A percentile compares a stretch with the other conserved stretches of the same genome.
phyloP scores from a whole-genome alignment of 2,797 vertebrate genomes.

The Amazonetta brasiliensis region DNA sequence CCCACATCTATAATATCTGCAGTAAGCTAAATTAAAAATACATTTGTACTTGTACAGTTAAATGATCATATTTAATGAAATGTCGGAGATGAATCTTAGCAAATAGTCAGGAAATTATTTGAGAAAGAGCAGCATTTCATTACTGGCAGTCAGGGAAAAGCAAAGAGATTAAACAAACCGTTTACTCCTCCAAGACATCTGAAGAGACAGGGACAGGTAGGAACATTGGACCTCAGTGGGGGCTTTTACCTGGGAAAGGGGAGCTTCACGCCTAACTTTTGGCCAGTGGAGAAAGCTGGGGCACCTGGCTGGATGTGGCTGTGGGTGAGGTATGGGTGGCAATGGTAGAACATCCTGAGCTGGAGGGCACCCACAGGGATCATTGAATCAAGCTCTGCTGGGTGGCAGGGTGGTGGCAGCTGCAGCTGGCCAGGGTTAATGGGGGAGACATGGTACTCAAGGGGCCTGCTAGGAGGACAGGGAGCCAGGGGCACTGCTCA shows the following conservation, averaged over 20 bases:
- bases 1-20: conserved; percentile 87
- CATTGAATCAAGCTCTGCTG: neutral
- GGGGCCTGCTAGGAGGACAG: neutral
- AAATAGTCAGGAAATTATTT: conserved; percentile 88
- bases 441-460: neutral
- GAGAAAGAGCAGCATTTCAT: conserved; percentile 83
- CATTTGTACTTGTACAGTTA: conserved; percentile 90
- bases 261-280: neutral
- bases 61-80: conserved; percentile 91
- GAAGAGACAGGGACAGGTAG: neutral
- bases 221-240: neutral
- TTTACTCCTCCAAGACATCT: conserved; percentile 59
- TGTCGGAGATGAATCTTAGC: conserved; percentile 87
- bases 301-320: neutral
- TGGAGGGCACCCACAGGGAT: neutral
- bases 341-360: neutral
- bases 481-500: neutral
- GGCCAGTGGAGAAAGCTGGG: too few species aligned
- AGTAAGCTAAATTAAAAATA: conserved; percentile 90
- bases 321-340: neutral
- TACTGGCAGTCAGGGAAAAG: conserved; percentile 78
- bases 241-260: neutral
- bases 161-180: conserved; percentile 81
- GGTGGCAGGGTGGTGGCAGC: neutral
- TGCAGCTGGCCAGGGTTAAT: too few species aligned